These are phyloP conservation scores for Mesocentrotus franciscanus DNA, from an alignment of 53 echinoderm and acorn worm species.

Conservation along the genomic window DNA sequence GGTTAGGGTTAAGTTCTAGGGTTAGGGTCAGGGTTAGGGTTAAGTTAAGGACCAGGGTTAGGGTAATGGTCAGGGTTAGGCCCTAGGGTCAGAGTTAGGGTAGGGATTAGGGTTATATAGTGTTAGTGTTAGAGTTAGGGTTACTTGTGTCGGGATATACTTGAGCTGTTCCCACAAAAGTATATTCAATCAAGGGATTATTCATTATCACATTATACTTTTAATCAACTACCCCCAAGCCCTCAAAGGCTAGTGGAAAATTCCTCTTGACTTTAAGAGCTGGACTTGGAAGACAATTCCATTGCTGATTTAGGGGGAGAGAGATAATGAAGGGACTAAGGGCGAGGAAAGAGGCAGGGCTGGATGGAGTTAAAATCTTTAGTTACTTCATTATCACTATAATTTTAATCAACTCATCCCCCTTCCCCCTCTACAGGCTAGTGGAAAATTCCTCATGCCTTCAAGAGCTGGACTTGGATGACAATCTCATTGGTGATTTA, in stretches of 20 bases:
- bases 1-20: too few relatives aligned
- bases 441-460: conserved; percentile 92
- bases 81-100: too few relatives aligned
- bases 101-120: too few relatives aligned
- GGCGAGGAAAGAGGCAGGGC: conserved; percentile 64
- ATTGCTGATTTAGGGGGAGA: conserved; percentile 85
- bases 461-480: conserved; percentile 93
- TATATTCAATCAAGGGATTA: too few relatives aligned
- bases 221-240: too few relatives aligned
- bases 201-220: too few relatives aligned
- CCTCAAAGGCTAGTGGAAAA: conserved; percentile 79
- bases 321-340: conserved; percentile 90
- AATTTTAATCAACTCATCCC: neutral
- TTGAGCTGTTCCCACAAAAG: too few relatives aligned
- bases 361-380: conserved; percentile 77
- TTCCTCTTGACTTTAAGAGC: conserved; percentile 90
- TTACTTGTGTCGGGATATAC: too few relatives aligned
- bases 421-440: conserved; percentile 67
- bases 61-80: too few relatives aligned
- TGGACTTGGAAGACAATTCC: conserved; percentile 92
- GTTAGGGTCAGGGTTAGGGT: too few relatives aligned
- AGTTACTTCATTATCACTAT: neutral
- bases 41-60: too few relatives aligned
- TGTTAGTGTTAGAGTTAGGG: too few relatives aligned
- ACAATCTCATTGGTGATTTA: conserved; percentile 94